Evolutionary conservation across 2,113 vertebrate genomes (phyloP).

Genomic region (Rhinoderma darwinii): DNA sequence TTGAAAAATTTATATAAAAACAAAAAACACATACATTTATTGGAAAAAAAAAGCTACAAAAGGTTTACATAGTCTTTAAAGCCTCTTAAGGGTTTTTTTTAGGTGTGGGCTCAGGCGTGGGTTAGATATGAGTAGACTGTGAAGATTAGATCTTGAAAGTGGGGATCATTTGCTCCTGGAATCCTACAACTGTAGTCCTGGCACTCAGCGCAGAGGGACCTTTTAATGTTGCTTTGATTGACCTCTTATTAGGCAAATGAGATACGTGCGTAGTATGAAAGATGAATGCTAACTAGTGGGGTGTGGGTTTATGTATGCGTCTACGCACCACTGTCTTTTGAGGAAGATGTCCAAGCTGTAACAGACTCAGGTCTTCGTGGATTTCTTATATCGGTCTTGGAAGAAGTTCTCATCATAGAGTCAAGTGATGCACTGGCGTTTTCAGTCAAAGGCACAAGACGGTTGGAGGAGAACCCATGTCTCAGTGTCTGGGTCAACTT

Average conservation of each 20-base stretch:
- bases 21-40: no score
- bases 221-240: no score
- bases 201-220: no score
- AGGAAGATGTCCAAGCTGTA: conserved; percentile 72
- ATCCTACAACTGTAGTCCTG: no score
- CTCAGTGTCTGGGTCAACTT: conserved; percentile 92
- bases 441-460: conserved; percentile 84
- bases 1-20: no score
- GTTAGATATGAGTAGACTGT: no score
- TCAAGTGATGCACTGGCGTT: conserved; percentile 79
- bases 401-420: conserved; percentile 82
- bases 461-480: conserved; percentile 86
- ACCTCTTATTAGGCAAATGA: neutral
- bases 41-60: no score
- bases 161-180: no score
- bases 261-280: neutral
- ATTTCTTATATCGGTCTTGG: conserved; percentile 66
- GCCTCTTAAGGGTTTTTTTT: no score
- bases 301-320: neutral
- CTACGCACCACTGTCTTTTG: conserved; percentile 80
- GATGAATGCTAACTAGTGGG: neutral
- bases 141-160: no score
- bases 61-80: no score
- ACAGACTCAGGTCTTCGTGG: conserved; percentile 64
- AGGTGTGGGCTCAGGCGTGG: no score